Evolutionary conservation across 1,140 invertebrate genomes (phyloP), one percentile per base, ranked within the genome.

Genomic region (Ostrea edulis): DNA sequence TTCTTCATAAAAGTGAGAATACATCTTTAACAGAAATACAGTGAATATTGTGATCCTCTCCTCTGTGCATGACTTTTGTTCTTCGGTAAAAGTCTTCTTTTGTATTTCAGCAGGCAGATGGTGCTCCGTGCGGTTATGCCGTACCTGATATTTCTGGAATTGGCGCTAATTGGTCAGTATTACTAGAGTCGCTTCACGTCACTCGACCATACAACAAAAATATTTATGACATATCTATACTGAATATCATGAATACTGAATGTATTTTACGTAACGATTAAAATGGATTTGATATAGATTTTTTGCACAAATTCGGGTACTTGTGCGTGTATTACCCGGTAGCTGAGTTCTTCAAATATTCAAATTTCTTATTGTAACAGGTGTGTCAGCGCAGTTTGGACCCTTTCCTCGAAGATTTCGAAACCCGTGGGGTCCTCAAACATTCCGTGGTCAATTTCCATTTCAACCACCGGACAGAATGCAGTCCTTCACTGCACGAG

Each of bases 371-470:
- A 44, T 44, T 44, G 35, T 44, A 44, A 14, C 12, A 77, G 68
- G 8, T 35, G 68, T 77, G 9, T 25, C 22, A 9, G 22, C 22
- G 5, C 68, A 77, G 25, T 77, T 77, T 35, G 5, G 8, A 62
- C 55, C 55, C 3, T 62, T 62, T 5, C 68, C 68, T 9, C 22
- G 9, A 29, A 25, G 68, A 35, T 25, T 77, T 35, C 22, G 17
- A 77, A 25, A 77, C 29, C 68, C 29, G 0, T 77, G 68, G 68
- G 68, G 68, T 12, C 68, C 68, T 77, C 68, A 35, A 77, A 29
- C 68, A 77, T 77, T 77, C 25, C 68, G 68, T 29, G 8, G 68
- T 14, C 68, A 77, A 25, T 35, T 77, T 77, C 68, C 68, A 9
- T 77, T 25, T 0, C 68, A 9, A 12, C 12, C 29, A 11, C 14